A percentile compares a stretch with the other conserved stretches of the same genome.
These are phyloP conservation scores for Onthophagus sagittarius DNA, from an alignment of 2,888 invertebrate species.

Conservation along the genomic window DNA sequence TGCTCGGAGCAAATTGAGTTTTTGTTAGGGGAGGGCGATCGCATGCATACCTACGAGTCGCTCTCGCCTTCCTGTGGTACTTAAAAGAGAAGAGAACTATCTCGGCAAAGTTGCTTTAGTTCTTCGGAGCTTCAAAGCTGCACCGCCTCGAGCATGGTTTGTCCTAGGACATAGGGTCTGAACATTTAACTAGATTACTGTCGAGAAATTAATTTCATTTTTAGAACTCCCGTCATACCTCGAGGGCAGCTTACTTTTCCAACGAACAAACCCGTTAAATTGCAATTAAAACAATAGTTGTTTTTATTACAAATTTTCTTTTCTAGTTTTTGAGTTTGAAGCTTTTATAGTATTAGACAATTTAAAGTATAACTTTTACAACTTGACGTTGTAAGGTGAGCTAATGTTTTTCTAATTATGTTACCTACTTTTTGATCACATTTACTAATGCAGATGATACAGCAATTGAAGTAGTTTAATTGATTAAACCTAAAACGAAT, in stretches of 20 bases:
- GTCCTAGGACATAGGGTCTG: neutral
- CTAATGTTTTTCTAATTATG: too few relatives aligned
- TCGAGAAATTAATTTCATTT: neutral
- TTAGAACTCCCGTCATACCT: neutral
- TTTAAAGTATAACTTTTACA: too few relatives aligned
- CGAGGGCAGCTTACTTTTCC: neutral
- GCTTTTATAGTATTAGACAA: too few relatives aligned
- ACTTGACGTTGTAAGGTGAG: too few relatives aligned
- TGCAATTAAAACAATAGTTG: neutral
- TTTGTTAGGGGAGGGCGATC: neutral
- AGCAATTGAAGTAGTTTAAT: neutral
- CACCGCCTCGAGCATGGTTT: neutral
- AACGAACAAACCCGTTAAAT: neutral
- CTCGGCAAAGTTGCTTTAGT: neutral
- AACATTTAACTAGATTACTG: neutral
- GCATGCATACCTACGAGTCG: neutral
- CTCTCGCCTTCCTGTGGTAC: neutral
- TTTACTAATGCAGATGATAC: too few relatives aligned
- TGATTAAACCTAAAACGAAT: neutral
- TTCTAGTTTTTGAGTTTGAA: neutral
- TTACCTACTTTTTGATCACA: too few relatives aligned
- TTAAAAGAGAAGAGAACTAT: neutral
- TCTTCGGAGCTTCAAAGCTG: neutral
- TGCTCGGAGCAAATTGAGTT: slow-evolving; percentile 4
- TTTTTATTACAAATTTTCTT: neutral